phyloP scores from a whole-genome alignment of 1,140 invertebrate genomes.

The Lepeophtheirus salmonis region DNA sequence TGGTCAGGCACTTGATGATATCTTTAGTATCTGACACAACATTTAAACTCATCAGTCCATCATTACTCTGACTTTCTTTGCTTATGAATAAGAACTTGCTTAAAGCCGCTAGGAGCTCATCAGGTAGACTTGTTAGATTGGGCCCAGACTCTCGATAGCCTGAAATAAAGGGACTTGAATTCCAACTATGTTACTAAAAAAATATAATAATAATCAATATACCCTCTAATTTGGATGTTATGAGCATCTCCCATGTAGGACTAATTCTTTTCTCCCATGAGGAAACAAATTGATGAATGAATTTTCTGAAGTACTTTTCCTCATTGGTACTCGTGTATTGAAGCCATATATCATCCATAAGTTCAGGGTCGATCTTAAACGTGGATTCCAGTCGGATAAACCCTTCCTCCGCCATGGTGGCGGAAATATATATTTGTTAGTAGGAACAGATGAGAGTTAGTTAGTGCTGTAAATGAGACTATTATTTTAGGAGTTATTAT shows the following conservation, averaged over 20 bases:
- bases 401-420: too few species aligned
- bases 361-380: too few species aligned
- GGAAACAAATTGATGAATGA: not conserved
- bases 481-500: too few species aligned
- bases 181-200: too few species aligned
- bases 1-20: constrained; percentile 8
- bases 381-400: too few species aligned
- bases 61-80: not conserved
- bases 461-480: too few species aligned
- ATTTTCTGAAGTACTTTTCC: constrained; percentile 7
- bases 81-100: constrained; percentile 12
- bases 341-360: too few species aligned
- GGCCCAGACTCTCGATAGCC: constrained; percentile 1
- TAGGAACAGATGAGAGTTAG: too few species aligned
- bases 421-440: too few species aligned
- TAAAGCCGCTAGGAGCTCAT: constrained; percentile 12
- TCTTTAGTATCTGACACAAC: not conserved
- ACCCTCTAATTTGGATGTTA: not conserved
- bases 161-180: too few species aligned
- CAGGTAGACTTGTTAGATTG: not conserved
- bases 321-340: not conserved
- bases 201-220: too few species aligned
- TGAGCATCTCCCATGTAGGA: not conserved
- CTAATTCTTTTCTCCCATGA: constrained; percentile 1
- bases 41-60: not conserved